Evolutionary conservation across 2,113 vertebrate species (phyloP).

Genomic region (Erythrolamprus reginae): DNA sequence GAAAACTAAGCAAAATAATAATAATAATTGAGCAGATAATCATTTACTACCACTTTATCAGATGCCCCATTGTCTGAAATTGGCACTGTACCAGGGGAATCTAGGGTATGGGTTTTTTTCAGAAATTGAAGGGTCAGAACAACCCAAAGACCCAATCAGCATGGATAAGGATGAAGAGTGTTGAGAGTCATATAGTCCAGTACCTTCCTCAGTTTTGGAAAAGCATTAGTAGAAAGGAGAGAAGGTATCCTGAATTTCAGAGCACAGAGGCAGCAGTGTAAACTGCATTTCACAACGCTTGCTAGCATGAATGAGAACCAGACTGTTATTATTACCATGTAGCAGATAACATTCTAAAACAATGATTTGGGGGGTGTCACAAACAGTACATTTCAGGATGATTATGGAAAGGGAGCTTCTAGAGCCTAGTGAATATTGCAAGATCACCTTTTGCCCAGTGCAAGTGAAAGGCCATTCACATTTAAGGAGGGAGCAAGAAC

Average conservation of each 20-base stretch:
- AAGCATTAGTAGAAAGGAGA: background rate
- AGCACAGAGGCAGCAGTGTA: background rate
- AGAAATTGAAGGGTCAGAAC: background rate
- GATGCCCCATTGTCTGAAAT: conserved; percentile 19
- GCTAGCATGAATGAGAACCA: conserved; percentile 8
- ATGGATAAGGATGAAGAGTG: background rate
- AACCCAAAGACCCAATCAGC: background rate
- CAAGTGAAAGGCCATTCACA: background rate
- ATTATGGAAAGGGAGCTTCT: background rate
- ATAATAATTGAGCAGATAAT: conserved; percentile 8
- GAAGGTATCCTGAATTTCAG: background rate
- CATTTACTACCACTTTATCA: conserved; percentile 31
- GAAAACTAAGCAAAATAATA: conserved; percentile 37
- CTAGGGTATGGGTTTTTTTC: background rate
- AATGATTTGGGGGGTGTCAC: conserved; percentile 44
- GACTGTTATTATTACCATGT: conserved; percentile 8
- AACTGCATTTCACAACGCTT: background rate
- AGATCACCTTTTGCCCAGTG: background rate
- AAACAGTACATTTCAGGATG: conserved; percentile 39
- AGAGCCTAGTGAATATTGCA: conserved; percentile 21
- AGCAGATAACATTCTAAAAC: conserved; percentile 41
- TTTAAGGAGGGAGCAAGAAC: background rate
- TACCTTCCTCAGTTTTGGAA: background rate
- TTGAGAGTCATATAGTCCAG: background rate
- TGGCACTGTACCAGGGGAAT: background rate